Percentiles rank a stretch among this genome's conserved stretches.
These are phyloP conservation scores for Slavum lentiscoides DNA, from an alignment of 2,888 invertebrate genomes.

Conservation along the genomic window DNA sequence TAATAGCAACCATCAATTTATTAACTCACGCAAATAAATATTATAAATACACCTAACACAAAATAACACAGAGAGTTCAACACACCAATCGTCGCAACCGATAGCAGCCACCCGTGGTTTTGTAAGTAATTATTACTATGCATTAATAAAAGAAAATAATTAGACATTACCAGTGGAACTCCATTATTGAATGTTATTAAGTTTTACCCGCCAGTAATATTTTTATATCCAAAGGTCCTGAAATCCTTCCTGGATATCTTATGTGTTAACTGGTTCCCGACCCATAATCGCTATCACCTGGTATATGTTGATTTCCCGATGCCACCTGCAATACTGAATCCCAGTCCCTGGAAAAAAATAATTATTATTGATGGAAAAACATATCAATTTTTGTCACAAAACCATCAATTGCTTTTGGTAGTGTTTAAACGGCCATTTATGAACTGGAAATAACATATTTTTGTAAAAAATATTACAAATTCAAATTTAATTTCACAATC, in stretches of 20 bases:
- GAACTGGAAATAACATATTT: background rate
- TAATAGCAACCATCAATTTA: too few species aligned
- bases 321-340: constrained; percentile 98
- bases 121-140: too few species aligned
- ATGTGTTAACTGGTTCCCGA: too few species aligned
- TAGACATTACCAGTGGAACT: too few species aligned
- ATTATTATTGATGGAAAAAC: background rate
- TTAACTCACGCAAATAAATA: too few species aligned
- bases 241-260: too few species aligned
- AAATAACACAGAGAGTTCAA: too few species aligned
- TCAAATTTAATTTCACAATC: background rate
- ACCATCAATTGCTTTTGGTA: background rate
- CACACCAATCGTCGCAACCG: too few species aligned
- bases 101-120: too few species aligned
- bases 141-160: too few species aligned
- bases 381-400: background rate
- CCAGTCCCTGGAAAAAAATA: constrained; percentile 73
- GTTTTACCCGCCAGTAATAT: constrained; percentile 79
- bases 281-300: constrained; percentile 98
- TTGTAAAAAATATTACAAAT: background rate
- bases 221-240: constrained; percentile 93
- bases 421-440: background rate
- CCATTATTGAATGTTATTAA: too few species aligned
- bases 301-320: constrained; percentile 98
- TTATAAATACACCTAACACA: too few species aligned